Base-by-base conservation (phyloP, 2,888 invertebrate genomes). In the Sminthurides aquaticus region DNA sequence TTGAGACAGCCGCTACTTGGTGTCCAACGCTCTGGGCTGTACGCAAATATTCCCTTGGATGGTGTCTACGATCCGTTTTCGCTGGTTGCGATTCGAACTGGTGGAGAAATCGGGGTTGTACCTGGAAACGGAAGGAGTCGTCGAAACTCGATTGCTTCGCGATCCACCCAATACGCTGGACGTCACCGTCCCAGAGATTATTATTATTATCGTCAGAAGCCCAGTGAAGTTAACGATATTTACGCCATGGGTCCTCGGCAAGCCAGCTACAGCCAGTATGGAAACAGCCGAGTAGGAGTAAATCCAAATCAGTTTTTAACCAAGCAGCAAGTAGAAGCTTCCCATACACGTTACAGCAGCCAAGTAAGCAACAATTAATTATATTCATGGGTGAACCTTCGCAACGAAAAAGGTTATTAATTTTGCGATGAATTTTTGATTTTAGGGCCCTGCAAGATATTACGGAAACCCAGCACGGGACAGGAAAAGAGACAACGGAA, bases 291-390 rank as follows among this genome's bases (percentile, higher is more conserved):
- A 5, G 8, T 18, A 5, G 15, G 15, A 8, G 20, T 52, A 20
- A 69, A 71, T 60, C 65, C 69, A 18, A 69, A 71, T 61, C 68
- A 69, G 64, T 72, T 72, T 62, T 59, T 72, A 34, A 72, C 69
- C 20, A 67, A 67, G 60, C 67, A 68, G 49, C 69, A 72, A 54
- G 65, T 72, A 11, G 57, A 56, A 8, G 57, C 57, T 2, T 20
- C 55, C 1, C 57, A 57, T 20, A 25, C 48, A 22, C 26, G 62
- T 49, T 57, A 57, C 25, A 57, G 49, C 56, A 48, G 8, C 8
- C 52, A 52, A 20, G 52, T 52, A 24, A 52, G 20, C n/a, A n/a
- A n/a, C n/a, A n/a, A n/a, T n/a, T n/a, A n/a, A n/a, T 20, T 52
- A 52, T 8, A 52, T n/a, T n/a, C 22, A 20, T 15, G 20, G 15